These are phyloP conservation scores for Plectrocnemia conspersa DNA, from an alignment of 1,140 invertebrate species.

Conservation along the genomic window DNA sequence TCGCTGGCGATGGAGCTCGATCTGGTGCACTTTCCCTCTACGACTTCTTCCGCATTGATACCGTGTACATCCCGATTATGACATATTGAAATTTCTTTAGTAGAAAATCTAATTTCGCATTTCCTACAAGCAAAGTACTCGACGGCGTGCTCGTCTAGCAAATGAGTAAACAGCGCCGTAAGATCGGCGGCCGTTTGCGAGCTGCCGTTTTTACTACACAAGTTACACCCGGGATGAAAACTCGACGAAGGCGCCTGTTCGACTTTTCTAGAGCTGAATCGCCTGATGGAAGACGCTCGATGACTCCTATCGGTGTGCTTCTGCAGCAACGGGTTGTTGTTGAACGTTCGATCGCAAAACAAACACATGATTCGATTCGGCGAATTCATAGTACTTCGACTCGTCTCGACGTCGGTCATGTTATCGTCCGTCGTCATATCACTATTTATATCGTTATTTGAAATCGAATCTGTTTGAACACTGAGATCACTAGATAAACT, in stretches of 20 bases:
- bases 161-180: constrained; percentile 43
- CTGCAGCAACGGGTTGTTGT: constrained; percentile 53
- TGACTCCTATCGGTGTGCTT: constrained; percentile 56
- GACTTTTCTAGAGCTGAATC: constrained; percentile 40
- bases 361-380: constrained; percentile 47
- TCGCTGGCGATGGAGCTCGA: neutral
- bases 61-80: constrained; percentile 38
- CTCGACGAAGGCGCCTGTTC: constrained; percentile 10
- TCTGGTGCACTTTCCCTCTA: constrained; percentile 1
- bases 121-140: constrained; percentile 45
- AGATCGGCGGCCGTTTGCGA: constrained; percentile 38
- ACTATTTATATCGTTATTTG: constrained; percentile 10
- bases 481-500: constrained; percentile 23
- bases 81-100: constrained; percentile 34
- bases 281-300: constrained; percentile 39
- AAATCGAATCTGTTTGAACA: constrained; percentile 23
- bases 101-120: constrained; percentile 42
- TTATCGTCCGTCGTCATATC: neutral
- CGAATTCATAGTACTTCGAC: neutral
- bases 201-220: constrained; percentile 41
- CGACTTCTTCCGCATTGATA: constrained; percentile 4
- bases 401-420: neutral
- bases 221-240: constrained; percentile 38
- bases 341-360: constrained; percentile 59
- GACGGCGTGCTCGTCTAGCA: constrained; percentile 41